A percentile compares a stretch with the other conserved stretches of the same genome.
Conservation (phyloP, 2,113 vertebrate species). For the Panthera uncia region DNA sequence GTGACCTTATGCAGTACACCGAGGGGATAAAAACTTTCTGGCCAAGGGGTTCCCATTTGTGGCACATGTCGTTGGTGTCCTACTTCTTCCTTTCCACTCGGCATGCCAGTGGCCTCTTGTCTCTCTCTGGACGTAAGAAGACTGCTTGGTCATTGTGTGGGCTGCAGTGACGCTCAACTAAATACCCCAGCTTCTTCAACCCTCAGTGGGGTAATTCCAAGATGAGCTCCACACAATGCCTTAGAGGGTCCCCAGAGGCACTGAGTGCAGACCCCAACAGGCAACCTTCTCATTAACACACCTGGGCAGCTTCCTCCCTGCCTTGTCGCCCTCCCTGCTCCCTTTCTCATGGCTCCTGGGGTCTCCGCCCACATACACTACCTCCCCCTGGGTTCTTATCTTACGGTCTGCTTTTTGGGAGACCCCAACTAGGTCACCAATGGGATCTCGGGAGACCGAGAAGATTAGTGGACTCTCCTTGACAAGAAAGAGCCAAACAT, state of each 20-base stretch:
- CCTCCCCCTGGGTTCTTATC: neutral
- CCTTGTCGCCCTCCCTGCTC: neutral
- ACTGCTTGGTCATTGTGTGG: neutral
- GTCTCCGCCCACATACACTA: neutral
- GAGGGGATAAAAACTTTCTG: rapidly evolving
- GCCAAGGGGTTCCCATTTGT: no score
- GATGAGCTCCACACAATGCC: rapidly evolving
- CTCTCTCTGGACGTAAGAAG: neutral
- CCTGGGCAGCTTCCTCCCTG: neutral
- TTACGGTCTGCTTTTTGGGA: neutral
- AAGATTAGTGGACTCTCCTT: neutral
- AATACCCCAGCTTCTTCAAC: neutral
- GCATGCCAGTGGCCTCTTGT: no score
- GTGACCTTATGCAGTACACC: no score
- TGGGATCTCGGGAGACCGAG: neutral
- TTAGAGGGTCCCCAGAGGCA: no score
- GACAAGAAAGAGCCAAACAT: neutral
- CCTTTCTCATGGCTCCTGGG: neutral
- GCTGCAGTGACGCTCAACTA: neutral
- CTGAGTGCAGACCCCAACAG: no score
- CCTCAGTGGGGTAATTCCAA: neutral
- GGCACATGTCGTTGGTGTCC: rapidly evolving
- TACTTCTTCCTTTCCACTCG: neutral
- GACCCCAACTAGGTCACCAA: neutral
- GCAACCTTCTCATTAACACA: rapidly evolving